Base-by-base conservation (phyloP, 2,888 invertebrate genomes). In the Lamellibrachia columna region DNA sequence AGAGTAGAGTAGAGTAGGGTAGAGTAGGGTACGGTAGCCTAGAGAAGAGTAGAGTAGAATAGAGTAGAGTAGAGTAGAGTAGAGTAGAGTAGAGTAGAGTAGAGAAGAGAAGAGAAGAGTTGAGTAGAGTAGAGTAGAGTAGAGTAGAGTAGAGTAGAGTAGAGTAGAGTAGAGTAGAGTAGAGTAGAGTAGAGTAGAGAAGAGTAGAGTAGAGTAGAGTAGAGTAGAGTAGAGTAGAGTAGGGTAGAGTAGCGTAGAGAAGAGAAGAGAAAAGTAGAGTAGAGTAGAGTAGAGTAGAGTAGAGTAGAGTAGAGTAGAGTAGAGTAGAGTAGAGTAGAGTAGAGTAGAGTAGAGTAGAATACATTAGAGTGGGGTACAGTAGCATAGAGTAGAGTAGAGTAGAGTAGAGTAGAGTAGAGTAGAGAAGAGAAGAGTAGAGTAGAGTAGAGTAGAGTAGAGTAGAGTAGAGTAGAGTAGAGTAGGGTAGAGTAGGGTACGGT, bases 51-150 rank as follows among this genome's bases (percentile, higher is more conserved):
- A 90, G 90, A 90, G 90, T 90, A 90, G 90, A 90, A 22, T 90
- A 90, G 90, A 90, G 90, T 90, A 90, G 90, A 90, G 90, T 90
- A 90, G 90, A 90, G 90, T 90, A 90, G 90, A 90, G 90, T 90
- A 90, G 90, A 90, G 90, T 90, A 90, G 90, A 90, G 90, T 90
- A 90, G 90, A 90, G 90, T 90, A 90, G 90, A 90, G 90, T 90
- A 90, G 90, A 90, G 90, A 15, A 90, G 90, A 90, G 90, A 15
- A 90, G 90, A 90, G 90, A 15, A 90, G 90, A 90, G 90, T 90
- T 15, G 90, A 90, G 90, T 90, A 90, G 90, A 90, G 90, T 90
- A 90, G 90, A 90, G 90, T 90, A 90, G 90, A 90, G 90, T 90
- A 90, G 90, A 90, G 90, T 90, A 90, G 90, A 90, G 90, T 90